Percentiles rank a stretch among this genome's conserved stretches.
Conservation (phyloP, 2,113 vertebrate genomes). For the Stercorarius parasiticus region DNA sequence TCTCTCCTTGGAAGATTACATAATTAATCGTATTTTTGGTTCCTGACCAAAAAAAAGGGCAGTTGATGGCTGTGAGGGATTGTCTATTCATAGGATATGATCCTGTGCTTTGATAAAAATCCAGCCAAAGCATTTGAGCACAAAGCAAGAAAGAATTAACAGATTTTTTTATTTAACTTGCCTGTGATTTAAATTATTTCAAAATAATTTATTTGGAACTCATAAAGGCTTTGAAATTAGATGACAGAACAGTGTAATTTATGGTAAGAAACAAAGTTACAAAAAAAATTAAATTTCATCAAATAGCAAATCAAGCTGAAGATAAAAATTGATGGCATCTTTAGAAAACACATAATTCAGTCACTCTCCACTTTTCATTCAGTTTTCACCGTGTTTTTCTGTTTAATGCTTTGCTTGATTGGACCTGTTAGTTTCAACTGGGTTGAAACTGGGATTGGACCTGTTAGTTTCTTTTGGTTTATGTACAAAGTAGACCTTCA, state of each 20-base stretch:
- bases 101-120: constrained; percentile 12
- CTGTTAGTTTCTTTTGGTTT: neutral
- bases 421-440: neutral
- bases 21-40: constrained; percentile 45
- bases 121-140: neutral
- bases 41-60: constrained; percentile 7
- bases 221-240: constrained; percentile 1
- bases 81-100: neutral
- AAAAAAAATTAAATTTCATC: neutral
- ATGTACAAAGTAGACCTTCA: neutral
- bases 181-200: neutral
- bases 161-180: neutral
- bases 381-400: neutral
- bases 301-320: neutral
- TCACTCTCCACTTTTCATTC: neutral
- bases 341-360: neutral
- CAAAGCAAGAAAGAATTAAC: neutral
- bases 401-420: neutral
- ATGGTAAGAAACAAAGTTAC: neutral
- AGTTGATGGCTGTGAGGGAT: neutral
- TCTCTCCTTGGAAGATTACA: constrained; percentile 46
- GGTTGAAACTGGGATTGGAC: too few relatives aligned
- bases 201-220: constrained; percentile 20
- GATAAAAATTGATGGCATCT: neutral
- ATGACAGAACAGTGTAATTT: neutral